Conservation (phyloP, 2,888 invertebrate genomes). For the Myopa testacea region DNA sequence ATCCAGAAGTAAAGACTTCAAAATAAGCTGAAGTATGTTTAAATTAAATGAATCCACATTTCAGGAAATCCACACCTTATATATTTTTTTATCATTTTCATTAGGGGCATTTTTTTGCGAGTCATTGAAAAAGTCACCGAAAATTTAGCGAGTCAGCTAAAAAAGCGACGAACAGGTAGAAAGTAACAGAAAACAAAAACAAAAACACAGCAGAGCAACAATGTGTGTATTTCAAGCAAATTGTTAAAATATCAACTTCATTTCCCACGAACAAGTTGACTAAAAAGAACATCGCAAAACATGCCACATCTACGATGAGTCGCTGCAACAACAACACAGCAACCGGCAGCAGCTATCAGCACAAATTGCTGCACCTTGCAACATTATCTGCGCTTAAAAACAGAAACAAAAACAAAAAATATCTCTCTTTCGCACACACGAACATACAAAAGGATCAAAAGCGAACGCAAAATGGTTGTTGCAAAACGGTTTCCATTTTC, state of each 20-base stretch:
- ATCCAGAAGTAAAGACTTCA: no score
- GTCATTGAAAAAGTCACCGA: no score
- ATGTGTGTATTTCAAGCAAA: neutral
- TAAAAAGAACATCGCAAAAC: neutral
- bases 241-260: slow-evolving; percentile 14
- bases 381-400: slow-evolving; percentile 5
- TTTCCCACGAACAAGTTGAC: neutral
- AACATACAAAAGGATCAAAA: slow-evolving; percentile 21
- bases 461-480: slow-evolving; percentile 7
- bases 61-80: no score
- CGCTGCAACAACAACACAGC: slow-evolving; percentile 13
- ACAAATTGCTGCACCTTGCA: slow-evolving; percentile 25
- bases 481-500: slow-evolving; percentile 28
- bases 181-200: neutral
- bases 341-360: slow-evolving; percentile 18
- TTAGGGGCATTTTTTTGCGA: no score
- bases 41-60: no score
- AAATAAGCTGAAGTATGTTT: no score
- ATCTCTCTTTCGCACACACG: neutral
- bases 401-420: neutral
- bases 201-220: neutral
- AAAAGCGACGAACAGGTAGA: no score
- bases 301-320: slow-evolving; percentile 3
- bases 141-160: no score
- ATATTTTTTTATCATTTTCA: no score